These are phyloP conservation scores for Lamellibrachia luymesi DNA, from an alignment of 1,140 invertebrate species.

Conservation along the genomic window DNA sequence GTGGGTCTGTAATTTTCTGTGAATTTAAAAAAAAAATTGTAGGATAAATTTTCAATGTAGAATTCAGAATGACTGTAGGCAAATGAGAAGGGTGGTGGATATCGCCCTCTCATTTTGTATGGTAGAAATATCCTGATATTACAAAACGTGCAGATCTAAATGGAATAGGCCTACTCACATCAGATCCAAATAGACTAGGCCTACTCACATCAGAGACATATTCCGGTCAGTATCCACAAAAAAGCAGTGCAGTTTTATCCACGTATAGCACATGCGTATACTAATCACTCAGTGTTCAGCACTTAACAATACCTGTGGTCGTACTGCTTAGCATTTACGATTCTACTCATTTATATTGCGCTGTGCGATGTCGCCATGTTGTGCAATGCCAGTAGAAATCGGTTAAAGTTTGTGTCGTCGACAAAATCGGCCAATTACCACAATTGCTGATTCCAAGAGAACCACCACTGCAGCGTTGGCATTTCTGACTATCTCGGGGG, in stretches of 20 bases:
- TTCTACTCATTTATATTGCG: neutral
- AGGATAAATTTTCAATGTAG: too few species aligned
- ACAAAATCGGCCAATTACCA: neutral
- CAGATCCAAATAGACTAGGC: neutral
- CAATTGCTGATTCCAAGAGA: neutral
- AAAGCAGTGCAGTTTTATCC: neutral
- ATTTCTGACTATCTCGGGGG: neutral
- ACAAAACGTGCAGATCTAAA: neutral
- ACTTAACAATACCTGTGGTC: neutral
- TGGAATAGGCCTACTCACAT: neutral
- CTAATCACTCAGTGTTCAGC: neutral
- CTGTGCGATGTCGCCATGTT: neutral
- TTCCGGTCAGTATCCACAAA: neutral
- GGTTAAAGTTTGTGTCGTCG: neutral
- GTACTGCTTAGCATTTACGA: neutral
- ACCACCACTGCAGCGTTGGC: neutral
- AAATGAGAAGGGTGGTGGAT: neutral
- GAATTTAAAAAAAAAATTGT: too few species aligned
- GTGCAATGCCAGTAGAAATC: neutral
- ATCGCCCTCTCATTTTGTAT: neutral
- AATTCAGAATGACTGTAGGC: neutral
- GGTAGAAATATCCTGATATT: neutral
- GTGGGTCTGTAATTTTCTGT: too few species aligned
- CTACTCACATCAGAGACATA: neutral
- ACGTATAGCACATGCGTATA: neutral